Evolutionary conservation across 2,113 vertebrate genomes (phyloP), one percentile per base, ranked within the genome.

Genomic region (Sisor rabdophorus): DNA sequence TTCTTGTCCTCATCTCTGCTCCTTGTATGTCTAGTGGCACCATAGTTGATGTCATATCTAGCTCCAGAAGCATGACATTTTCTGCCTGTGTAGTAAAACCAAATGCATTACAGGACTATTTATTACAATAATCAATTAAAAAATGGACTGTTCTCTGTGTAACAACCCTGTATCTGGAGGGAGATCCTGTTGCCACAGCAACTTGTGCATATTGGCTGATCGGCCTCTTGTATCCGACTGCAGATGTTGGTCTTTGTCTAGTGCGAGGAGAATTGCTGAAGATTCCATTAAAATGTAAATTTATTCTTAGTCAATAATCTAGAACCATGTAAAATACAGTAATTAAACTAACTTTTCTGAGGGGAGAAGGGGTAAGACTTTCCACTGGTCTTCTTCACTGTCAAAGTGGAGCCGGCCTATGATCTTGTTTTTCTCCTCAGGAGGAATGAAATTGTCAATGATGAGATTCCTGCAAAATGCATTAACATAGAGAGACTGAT

Each of bases 401-500:
- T 98, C 97, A 24, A 97, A 96, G 86, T 93, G 91, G 7, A 98
- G 93, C 63, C 97, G 89, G 88, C 95, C 95, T 93, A 96, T 93
- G 64, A 97, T 95, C 88, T 99, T 99, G 89, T 97, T 96, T 90
- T 98, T 98, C 86, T 96, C 96, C 78, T 96, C 96, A 0, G 96
- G 94, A 11, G 97, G 97, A 76, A 98, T 96, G 82, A 99, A 99
- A 82, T 99, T 99, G 87, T 99, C 97, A 0, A 99, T 99, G 81
- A 99, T 92, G 69, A 99, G 76, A 79, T 95, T 95, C 88, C 97
- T 99, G 91, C 19, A 80, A 71, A 1, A 44, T 3, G 7, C 19
- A 79, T 74, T 11, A 1, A 73, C 20, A 56, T 26, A 36, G 20
- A n/a, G 13, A 58, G n/a, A 54, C 4, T 56, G 15, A 64, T 44